phyloP scores from a whole-genome alignment of 2,797 vertebrate species.

The Distichodus sexfasciatus region DNA sequence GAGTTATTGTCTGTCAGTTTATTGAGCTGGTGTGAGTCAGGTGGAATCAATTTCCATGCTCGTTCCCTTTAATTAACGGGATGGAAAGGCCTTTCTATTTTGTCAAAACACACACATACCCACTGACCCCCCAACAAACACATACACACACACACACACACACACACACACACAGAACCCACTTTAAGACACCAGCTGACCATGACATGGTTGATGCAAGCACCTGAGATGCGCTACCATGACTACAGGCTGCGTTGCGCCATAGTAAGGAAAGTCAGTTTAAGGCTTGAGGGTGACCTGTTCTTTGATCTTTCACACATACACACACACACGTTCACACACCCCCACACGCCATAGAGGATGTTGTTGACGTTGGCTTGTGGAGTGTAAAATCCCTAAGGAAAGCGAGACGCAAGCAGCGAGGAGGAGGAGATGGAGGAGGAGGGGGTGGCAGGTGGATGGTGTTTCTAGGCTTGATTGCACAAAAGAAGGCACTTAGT shows the following conservation, averaged over 20 bases:
- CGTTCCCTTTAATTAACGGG: slow-evolving; percentile 56
- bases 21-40: slow-evolving; percentile 47
- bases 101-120: not conserved
- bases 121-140: not conserved
- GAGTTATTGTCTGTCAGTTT: slow-evolving; percentile 28
- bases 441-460: slow-evolving; percentile 53
- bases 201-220: not conserved
- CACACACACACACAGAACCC: slow-evolving; percentile 14
- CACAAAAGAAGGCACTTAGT: slow-evolving; percentile 85
- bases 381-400: slow-evolving; percentile 20
- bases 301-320: not conserved
- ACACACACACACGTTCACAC: slow-evolving; percentile 3
- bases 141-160: not conserved
- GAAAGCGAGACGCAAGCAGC: slow-evolving; percentile 8
- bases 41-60: slow-evolving; percentile 64
- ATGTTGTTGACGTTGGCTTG: slow-evolving; percentile 9
- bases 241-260: not conserved
- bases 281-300: too few species aligned
- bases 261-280: not conserved
- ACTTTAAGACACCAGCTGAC: not conserved
- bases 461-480: slow-evolving; percentile 59
- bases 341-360: too few species aligned
- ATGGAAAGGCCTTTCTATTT: slow-evolving; percentile 45
- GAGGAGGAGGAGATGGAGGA: slow-evolving; percentile 28
- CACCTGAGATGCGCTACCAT: not conserved